Evolutionary conservation across 2,113 vertebrate genomes (phyloP).

Genomic region (Montifringilla adamsi): DNA sequence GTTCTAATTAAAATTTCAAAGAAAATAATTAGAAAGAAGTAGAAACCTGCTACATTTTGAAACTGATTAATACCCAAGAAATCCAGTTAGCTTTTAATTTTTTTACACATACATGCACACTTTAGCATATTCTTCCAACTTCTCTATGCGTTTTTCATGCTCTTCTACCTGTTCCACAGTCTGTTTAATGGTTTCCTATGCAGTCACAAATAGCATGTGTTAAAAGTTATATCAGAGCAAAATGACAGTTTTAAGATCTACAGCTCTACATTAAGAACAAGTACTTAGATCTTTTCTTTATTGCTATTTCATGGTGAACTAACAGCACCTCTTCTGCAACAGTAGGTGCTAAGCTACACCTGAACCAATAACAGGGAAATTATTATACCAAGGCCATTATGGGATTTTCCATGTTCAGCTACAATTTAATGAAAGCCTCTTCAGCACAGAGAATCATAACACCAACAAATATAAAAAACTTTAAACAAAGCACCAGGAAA

Average conservation of each 20-base stretch:
- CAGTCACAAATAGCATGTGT: not conserved
- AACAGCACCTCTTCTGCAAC: not conserved
- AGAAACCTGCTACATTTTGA: not conserved
- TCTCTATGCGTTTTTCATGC: constrained; percentile 77
- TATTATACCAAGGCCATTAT: not conserved
- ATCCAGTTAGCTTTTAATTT: not conserved
- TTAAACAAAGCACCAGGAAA: not conserved
- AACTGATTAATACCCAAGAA: accelerated
- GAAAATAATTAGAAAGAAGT: not conserved
- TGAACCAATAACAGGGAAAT: not conserved
- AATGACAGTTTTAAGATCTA: not conserved
- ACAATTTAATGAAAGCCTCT: not conserved
- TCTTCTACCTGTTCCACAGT: constrained; percentile 81
- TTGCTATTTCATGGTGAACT: not conserved
- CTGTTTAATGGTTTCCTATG: constrained; percentile 82
- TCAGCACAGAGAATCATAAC: not conserved
- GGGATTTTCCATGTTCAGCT: not conserved
- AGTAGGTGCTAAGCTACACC: not conserved
- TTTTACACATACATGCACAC: constrained; percentile 80
- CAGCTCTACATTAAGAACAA: not conserved
- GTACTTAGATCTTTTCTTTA: not conserved
- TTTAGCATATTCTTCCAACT: constrained; percentile 85
- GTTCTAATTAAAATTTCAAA: not conserved
- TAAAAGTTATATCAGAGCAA: not conserved
- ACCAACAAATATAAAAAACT: not conserved